Conservation (phyloP, 2,113 vertebrate species). For the Willisornis vidua region DNA sequence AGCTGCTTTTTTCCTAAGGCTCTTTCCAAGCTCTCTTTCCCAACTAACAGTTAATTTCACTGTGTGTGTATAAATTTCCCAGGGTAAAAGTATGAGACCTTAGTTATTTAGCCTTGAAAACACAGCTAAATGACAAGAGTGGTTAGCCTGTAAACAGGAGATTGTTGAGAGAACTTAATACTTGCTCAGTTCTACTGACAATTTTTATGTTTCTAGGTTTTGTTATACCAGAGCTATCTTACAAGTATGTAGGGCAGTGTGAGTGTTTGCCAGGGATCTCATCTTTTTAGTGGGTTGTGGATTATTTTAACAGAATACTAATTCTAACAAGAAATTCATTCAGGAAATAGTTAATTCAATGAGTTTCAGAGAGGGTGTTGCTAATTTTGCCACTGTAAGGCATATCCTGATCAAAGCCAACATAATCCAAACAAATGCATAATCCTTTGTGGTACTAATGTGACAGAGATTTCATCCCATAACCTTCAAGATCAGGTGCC, state of each 20-base stretch:
- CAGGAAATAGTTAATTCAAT: background rate
- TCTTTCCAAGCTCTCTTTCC: background rate
- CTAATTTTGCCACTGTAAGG: background rate
- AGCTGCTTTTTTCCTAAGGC: slow-evolving; percentile 2
- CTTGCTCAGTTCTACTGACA: background rate
- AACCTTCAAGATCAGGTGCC: background rate
- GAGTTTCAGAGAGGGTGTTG: background rate
- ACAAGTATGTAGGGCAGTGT: background rate
- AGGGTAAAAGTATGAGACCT: background rate
- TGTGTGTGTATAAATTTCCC: slow-evolving; percentile 14
- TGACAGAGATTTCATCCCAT: background rate
- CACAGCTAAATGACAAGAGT: background rate
- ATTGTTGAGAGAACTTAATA: background rate
- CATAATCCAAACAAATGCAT: background rate
- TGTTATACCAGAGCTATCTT: background rate
- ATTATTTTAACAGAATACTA: background rate
- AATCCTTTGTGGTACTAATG: background rate
- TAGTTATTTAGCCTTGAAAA: slow-evolving; percentile 9
- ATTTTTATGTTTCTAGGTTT: background rate
- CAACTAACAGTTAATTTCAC: background rate
- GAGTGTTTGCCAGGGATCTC: background rate
- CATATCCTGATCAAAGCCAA: background rate
- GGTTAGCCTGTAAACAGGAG: background rate
- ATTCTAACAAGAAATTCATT: background rate
- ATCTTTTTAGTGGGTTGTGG: background rate